These are phyloP conservation scores for Phyllotreta cruciferae DNA, from an alignment of 2,888 invertebrate species.

Conservation along the genomic window DNA sequence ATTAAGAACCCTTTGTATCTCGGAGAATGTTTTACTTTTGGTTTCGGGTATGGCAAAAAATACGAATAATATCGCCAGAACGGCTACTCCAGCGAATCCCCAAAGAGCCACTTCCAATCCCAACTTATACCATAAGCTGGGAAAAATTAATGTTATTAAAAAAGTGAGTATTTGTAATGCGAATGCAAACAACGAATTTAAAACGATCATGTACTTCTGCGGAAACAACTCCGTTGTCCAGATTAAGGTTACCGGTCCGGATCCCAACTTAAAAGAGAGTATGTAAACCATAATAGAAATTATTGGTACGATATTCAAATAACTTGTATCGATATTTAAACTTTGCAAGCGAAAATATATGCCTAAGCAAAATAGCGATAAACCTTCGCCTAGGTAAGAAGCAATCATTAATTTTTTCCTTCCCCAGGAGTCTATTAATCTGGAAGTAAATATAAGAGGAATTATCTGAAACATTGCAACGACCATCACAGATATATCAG, in stretches of 20 bases:
- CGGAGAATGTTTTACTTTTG: constrained; percentile 38
- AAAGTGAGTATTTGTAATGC: constrained; percentile 38
- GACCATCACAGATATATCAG: constrained; percentile 74
- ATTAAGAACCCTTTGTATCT: no score
- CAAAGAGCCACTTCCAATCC: no score
- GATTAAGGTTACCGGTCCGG: constrained; percentile 82
- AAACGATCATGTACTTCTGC: constrained; percentile 74
- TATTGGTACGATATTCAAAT: constrained; percentile 73
- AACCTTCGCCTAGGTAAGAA: constrained; percentile 70
- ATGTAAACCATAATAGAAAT: constrained; percentile 74
- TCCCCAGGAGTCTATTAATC: constrained; percentile 79
- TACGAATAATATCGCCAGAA: constrained; percentile 29
- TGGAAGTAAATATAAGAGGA: constrained; percentile 73
- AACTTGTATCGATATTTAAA: constrained; percentile 29
- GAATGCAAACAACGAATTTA: constrained; percentile 48
- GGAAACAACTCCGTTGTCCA: constrained; percentile 84
- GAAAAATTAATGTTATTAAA: constrained; percentile 29
- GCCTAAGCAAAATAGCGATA: constrained; percentile 59
- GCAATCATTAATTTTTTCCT: constrained; percentile 72
- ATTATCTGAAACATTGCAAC: constrained; percentile 77
- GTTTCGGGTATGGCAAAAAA: constrained; percentile 35
- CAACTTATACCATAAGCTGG: constrained; percentile 32
- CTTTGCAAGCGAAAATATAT: constrained; percentile 42
- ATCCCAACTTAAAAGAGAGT: constrained; percentile 71
- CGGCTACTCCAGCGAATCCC: constrained; percentile 29